Evolutionary conservation across 2,888 invertebrate species (phyloP), one percentile per base, ranked within the genome.

Genomic region (Phoronis australis): DNA sequence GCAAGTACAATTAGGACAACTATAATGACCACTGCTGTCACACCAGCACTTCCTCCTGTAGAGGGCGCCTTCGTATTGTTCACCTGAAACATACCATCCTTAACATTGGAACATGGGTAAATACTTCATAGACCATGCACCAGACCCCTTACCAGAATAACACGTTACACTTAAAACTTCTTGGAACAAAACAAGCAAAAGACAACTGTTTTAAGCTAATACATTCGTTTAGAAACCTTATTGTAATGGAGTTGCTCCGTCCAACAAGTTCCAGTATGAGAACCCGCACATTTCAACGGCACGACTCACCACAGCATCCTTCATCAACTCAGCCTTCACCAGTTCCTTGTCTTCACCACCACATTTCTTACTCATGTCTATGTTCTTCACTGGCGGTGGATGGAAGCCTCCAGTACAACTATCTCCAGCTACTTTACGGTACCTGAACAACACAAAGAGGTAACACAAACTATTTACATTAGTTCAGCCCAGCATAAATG

Each of bases 351-450:
- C 18, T n/a, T 39, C 40, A 6, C 18, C 40, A 18, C 18, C 18
- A 39, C 40, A 39, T 6, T 12, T n/a, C 40, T 15, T n/a, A 21
- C 9, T 18, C 21, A 39, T 6, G 6, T 6, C 18, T 39, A 39
- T 21, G 6, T 18, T 9, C 40, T 9, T 18, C 6, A 18, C 6
- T 9, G 6, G 18, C 18, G 9, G 18, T 6, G 52, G 54, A 6
- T 5, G 6, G 52, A 64, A 25, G 50, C 62, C 27, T 42, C 51
- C 26, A 12, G 9, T 23, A 47, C 65, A 65, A 38, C 45, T 22
- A 44, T 65, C 62, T n/a, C 64, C 61, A 6, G 65, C 64, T n/a
- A 65, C 50, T 45, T 57, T 60, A 20, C 59, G 53, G 48, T 65
- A 64, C 24, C 64, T 61, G 47, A 25, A 48, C 9, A 15, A 31